Conservation (phyloP, 2,797 vertebrate genomes). For the Neosilurus hyrtlii region DNA sequence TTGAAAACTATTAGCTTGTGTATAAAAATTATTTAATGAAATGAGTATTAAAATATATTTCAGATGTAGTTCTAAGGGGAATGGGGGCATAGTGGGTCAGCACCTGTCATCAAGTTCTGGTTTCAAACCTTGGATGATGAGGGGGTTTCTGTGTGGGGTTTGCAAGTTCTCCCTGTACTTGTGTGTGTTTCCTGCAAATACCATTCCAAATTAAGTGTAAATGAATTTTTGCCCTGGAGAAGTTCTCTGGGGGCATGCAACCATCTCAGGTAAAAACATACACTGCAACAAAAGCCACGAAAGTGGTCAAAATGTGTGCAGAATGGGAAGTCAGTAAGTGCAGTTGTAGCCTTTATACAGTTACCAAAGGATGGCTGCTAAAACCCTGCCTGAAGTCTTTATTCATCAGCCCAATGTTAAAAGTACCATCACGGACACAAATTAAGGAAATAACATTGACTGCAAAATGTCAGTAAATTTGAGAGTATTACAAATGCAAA, state of each 20-base stretch:
- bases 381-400: constrained; percentile 11
- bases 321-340: neutral
- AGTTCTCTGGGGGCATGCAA: no score
- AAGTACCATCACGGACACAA: neutral
- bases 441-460: constrained; percentile 11
- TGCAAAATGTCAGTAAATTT: constrained; percentile 4
- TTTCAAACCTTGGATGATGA: no score
- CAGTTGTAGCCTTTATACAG: neutral
- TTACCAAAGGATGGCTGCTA: neutral
- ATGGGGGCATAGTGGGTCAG: no score
- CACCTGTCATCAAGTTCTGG: no score
- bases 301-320: no score
- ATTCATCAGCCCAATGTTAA: constrained; percentile 10
- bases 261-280: no score
- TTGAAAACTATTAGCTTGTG: constrained; percentile 5
- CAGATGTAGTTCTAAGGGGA: neutral
- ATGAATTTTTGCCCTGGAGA: no score
- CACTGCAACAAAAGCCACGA: no score
- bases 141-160: no score
- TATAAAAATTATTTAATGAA: constrained; percentile 6
- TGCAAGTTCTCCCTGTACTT: no score
- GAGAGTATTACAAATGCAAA: neutral
- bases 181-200: no score
- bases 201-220: no score
- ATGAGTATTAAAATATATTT: neutral